phyloP scores from a whole-genome alignment of 2,797 vertebrate species.

The Myotis findleyi region DNA sequence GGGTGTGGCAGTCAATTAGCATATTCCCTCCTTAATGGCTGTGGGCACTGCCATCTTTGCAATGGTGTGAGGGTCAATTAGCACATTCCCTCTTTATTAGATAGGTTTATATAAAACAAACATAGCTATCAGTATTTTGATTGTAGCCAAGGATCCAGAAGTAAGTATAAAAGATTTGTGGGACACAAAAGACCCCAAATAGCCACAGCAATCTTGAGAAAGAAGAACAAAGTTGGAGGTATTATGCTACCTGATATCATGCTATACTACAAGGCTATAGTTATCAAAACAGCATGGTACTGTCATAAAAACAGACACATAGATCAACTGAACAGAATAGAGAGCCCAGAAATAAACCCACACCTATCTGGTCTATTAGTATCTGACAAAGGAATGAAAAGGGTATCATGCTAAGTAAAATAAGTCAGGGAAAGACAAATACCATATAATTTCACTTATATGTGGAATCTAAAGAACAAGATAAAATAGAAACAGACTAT shows the following conservation, averaged over 20 bases:
- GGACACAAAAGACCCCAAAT: neutral
- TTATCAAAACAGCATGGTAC: neutral
- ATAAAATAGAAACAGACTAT: neutral
- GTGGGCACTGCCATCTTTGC: no score
- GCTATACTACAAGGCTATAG: neutral
- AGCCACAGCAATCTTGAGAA: neutral
- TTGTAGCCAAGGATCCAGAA: conserved; percentile 7
- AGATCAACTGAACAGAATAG: neutral
- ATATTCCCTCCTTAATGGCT: no score
- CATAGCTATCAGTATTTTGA: neutral
- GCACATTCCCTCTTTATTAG: no score
- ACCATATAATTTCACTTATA: neutral
- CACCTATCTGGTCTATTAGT: neutral
- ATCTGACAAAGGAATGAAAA: neutral
- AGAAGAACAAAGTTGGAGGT: neutral
- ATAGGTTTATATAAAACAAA: neutral
- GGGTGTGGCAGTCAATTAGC: no score
- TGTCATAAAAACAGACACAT: neutral
- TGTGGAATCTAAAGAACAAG: neutral
- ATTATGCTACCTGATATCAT: neutral
- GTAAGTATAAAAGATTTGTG: neutral
- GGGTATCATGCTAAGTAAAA: neutral
- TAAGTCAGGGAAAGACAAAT: neutral
- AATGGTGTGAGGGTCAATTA: no score
- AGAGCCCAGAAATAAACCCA: neutral